These are phyloP conservation scores for Centropristis striata DNA, from an alignment of 2,113 vertebrate species.

Conservation along the genomic window DNA sequence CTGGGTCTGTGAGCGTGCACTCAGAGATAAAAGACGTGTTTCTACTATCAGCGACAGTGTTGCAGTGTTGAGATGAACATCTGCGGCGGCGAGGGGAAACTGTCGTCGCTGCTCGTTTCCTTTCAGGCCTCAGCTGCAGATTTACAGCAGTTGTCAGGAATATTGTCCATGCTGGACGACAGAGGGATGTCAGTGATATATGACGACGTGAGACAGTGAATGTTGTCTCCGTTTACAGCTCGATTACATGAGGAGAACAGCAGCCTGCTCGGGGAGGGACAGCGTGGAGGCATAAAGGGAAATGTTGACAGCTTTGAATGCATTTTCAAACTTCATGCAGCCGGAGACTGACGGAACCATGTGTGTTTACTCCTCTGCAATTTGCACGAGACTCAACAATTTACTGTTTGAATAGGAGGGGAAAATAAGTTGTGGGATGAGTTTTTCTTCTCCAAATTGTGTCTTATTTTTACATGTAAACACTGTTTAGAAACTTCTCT, in stretches of 20 bases:
- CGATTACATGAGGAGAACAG: constrained; percentile 21
- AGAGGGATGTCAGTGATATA: constrained; percentile 50
- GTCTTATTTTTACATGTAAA: not conserved
- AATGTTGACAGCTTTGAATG: constrained; percentile 1
- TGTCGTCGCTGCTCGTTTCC: constrained; percentile 54
- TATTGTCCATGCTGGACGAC: constrained; percentile 18
- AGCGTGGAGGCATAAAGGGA: not conserved
- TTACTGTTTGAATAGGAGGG: not conserved
- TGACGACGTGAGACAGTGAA: constrained; percentile 41
- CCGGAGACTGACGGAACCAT: not conserved
- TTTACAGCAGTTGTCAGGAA: constrained; percentile 62
- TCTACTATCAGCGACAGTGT: too few relatives aligned
- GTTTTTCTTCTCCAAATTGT: not conserved
- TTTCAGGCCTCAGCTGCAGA: constrained; percentile 47
- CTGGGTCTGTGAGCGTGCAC: too few relatives aligned
- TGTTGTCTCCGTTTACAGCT: constrained; percentile 61
- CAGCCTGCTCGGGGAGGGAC: constrained; percentile 19
- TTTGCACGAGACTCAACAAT: not conserved
- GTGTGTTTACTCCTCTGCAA: not conserved
- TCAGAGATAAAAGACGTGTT: too few relatives aligned
- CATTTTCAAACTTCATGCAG: not conserved
- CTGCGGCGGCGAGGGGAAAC: constrained; percentile 49
- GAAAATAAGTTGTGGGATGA: not conserved
- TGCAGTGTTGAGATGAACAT: constrained; percentile 39
- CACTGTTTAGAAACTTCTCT: not conserved